Evolutionary conservation across 2,888 invertebrate genomes (phyloP), one percentile per base, ranked within the genome.

Genomic region (Bursaphelenchus okinawaensis): DNA sequence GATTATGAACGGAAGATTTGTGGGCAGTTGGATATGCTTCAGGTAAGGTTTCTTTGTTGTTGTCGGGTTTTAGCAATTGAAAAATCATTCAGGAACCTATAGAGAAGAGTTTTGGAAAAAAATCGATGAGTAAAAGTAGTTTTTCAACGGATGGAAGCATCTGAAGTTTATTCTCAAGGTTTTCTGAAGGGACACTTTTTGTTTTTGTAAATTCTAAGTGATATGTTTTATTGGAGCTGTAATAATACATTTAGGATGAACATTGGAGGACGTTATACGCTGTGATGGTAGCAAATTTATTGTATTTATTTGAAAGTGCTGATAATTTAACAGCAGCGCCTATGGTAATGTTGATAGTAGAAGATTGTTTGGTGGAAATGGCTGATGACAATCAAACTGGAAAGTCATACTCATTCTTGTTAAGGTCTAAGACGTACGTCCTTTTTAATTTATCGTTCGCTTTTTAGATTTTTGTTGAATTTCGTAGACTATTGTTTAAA

Each of bases 321-420:
- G 56, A 62, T 9, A 71, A 76, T 23, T 70, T 75, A 4, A 70
- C 75, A 40, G 54, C 58, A 51, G 22, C 26, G 22, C 81, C 81
- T 16, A 71, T 75, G 56, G 66, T 78, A 20, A 68, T 81, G 23
- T 69, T 81, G 7, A 75, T 81, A 52, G 70, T 81, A n/a, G 81
- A 81, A 54, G 81, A 81, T 62, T 81, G 80, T 62, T 73, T 75
- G 57, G 76, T 81, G 19, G 81, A 81, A 55, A 67, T 78, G 27
- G 73, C 78, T n/a, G 81, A 81, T 63, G 81, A 81, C 66, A 81
- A 81, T 63, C 65, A 68, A 31, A 75, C 78, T 52, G 81, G 81
- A 24, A 76, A 74, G 66, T 75, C 75, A 27, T 78, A 74, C 68
- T 78, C 79, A 1, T 82, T 80, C 63, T 73, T 74, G 50, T 72